Conservation (phyloP, 2,113 vertebrate genomes). For the Cephalopholis sonnerati region DNA sequence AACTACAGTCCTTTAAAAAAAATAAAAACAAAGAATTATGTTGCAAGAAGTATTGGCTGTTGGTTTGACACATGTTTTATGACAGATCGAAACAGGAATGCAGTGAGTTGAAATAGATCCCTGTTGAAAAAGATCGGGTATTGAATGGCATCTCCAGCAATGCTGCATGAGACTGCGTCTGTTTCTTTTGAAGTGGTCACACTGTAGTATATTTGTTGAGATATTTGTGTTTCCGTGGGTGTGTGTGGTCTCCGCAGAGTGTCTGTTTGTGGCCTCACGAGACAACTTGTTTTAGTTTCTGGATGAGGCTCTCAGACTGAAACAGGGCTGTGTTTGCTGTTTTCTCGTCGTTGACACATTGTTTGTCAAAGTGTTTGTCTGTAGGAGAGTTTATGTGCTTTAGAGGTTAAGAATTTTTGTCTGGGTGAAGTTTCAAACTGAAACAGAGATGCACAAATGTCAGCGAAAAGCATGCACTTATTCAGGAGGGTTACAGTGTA, state of each 20-base stretch:
- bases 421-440: constrained; percentile 11
- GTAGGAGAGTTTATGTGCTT: constrained; percentile 31
- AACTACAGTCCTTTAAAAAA: not conserved
- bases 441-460: not conserved
- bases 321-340: constrained; percentile 33
- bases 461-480: not conserved
- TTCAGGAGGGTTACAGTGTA: not conserved
- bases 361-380: constrained; percentile 49
- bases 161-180: not conserved
- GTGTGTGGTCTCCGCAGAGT: constrained; percentile 63
- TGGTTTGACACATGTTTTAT: not conserved
- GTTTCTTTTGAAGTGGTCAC: constrained; percentile 44
- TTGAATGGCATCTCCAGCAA: not conserved
- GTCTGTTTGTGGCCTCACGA: constrained; percentile 54
- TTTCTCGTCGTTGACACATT: not conserved
- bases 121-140: not conserved
- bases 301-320: constrained; percentile 32
- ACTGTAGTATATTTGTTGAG: constrained; percentile 51
- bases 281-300: constrained; percentile 57
- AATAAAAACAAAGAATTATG: too few relatives aligned
- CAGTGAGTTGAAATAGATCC: constrained; percentile 5
- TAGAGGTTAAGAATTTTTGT: not conserved
- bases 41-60: not conserved
- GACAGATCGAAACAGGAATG: not conserved
- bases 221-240: constrained; percentile 55